phyloP scores from a whole-genome alignment of 1,140 invertebrate genomes.

The Rhynchophorus ferrugineus region DNA sequence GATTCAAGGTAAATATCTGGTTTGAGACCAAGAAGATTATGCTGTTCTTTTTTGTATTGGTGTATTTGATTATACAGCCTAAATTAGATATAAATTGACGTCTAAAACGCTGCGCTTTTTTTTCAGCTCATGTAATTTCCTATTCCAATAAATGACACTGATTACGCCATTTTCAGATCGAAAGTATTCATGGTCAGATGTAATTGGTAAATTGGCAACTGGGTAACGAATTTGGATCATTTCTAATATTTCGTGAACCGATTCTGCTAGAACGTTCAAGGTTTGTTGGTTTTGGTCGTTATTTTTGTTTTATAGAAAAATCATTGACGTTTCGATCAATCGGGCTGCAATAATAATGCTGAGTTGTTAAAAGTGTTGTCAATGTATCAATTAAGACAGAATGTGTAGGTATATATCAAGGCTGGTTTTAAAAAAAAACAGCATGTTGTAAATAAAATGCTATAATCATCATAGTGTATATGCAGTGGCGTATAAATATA shows the following conservation, averaged over 20 bases:
- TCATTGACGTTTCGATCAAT: too few species aligned
- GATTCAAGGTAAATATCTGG: background rate
- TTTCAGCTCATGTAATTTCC: background rate
- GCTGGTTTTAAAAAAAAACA: too few species aligned
- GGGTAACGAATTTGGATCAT: slow-evolving; percentile 4
- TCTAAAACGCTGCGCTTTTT: background rate
- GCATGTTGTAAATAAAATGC: too few species aligned
- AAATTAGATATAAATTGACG: background rate
- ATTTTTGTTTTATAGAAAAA: too few species aligned
- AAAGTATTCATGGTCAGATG: slow-evolving; percentile 3
- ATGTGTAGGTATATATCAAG: background rate
- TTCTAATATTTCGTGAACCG: slow-evolving; percentile 5
- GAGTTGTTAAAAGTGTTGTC: slow-evolving; percentile 4
- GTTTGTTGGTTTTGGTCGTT: slow-evolving; percentile 1
- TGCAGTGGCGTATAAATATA: too few species aligned
- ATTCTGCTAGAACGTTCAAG: slow-evolving; percentile 1
- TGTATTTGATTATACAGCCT: background rate
- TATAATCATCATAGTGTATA: too few species aligned
- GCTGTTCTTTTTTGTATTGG: background rate
- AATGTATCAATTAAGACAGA: slow-evolving; percentile 1
- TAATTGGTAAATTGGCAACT: slow-evolving; percentile 4
- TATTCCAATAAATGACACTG: slow-evolving; percentile 1
- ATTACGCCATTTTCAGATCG: slow-evolving; percentile 5
- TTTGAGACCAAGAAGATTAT: background rate
- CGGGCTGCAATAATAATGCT: background rate